A percentile compares a stretch with the other conserved stretches of the same genome.
phyloP scores from a whole-genome alignment of 1,140 invertebrate genomes.

The Dendroctonus valens region DNA sequence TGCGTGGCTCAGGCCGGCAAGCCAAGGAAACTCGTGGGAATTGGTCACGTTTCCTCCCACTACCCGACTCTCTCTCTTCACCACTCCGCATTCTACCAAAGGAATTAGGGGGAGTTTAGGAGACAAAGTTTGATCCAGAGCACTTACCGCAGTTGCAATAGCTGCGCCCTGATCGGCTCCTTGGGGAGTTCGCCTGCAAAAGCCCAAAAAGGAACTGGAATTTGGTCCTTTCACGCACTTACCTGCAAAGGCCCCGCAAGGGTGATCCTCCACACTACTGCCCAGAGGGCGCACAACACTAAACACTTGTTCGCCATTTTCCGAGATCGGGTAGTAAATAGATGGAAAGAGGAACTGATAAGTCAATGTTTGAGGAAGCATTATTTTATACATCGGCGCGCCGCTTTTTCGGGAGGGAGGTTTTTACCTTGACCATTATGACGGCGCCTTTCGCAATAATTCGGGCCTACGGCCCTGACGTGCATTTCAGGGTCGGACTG shows the following conservation, averaged over 20 bases:
- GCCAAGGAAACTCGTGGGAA: constrained; percentile 73
- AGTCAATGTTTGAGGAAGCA: constrained; percentile 28
- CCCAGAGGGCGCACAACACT: not conserved
- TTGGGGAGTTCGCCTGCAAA: constrained; percentile 7
- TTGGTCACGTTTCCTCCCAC: constrained; percentile 69
- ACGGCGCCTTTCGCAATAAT: constrained; percentile 31
- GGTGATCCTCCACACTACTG: not conserved
- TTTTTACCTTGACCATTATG: constrained; percentile 44
- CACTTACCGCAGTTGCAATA: constrained; percentile 33
- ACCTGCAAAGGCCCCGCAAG: not conserved
- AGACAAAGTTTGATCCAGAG: constrained; percentile 1
- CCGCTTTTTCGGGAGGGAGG: constrained; percentile 35
- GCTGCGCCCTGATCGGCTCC: constrained; percentile 6
- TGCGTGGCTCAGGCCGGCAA: constrained; percentile 64
- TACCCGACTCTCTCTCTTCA: constrained; percentile 64
- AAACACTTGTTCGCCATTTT: not conserved
- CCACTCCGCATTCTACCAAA: constrained; percentile 64
- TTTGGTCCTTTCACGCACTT: not conserved
- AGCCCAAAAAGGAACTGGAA: constrained; percentile 1
- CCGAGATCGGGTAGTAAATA: not conserved
- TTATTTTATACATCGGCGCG: constrained; percentile 35
- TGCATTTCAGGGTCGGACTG: constrained; percentile 31
- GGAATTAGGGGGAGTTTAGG: not conserved
- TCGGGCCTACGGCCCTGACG: constrained; percentile 36
- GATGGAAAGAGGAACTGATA: constrained; percentile 5